Evolutionary conservation across 2,113 vertebrate genomes (phyloP), one percentile per base, ranked within the genome.

Genomic region (Platysteira castanea): DNA sequence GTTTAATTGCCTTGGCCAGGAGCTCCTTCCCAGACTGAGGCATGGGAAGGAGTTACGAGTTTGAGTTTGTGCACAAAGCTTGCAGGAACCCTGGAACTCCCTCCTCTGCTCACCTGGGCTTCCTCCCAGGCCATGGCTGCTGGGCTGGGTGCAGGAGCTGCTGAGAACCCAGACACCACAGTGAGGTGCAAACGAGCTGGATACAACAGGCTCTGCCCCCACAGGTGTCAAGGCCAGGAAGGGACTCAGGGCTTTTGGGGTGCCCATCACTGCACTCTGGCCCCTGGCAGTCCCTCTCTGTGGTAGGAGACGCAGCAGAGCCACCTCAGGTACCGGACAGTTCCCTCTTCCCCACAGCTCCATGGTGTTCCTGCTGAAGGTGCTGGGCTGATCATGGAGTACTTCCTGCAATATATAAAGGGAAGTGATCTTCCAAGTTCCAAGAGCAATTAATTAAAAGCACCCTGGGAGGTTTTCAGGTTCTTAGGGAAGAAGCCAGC

Each of bases 221-320:
- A 6, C 12, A 24, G 47, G 27, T 4, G 1, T 33, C 67, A 49
- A 33, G 37, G 24, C 9, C 39, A 46, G 46, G 53, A 73, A 21
- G 44, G 74, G 54, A 63, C 35, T 10, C 7, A 24, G 31, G 33
- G 37, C 13, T 47, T 1, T 30, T 8, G 33, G 4, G 1, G 23
- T 50, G 61, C 30, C 60, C 37, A 8, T 47, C 33, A 7, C 5
- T 11, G 39, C 30, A 61, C 23, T 15, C 71, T 49, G 78, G 28
- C 42, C 50, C 33, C 37, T n/a, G 30, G 15, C 33, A 49, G 28
- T 19, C 33, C 28, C 0, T 2, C 4, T 0, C 3, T 7, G 24
- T 3, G 70, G 20, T 0, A 39, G 12, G 42, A 90, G 63, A 65
- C 71, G 78, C 35, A 82, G 69, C 47, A 68, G 71, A 86, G 49